Conservation (phyloP, 2,888 invertebrate species). For the Xestia c-nigrum region DNA sequence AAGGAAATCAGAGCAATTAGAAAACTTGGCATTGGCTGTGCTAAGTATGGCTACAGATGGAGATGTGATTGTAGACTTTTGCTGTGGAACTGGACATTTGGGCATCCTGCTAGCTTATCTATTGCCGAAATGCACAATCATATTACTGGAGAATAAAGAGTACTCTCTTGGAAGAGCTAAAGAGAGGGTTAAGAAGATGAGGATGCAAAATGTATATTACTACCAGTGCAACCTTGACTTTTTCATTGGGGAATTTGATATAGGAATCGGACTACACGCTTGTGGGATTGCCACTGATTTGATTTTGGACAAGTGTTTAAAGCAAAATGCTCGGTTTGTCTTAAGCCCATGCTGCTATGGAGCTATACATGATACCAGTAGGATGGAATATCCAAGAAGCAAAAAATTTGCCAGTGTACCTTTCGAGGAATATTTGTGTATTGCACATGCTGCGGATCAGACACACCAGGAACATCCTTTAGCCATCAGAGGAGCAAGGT, state of each 20-base stretch:
- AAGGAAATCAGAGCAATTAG: conserved; percentile 96
- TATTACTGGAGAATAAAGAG: conserved; percentile 98
- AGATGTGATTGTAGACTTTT: conserved; percentile 97
- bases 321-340: conserved; percentile 95
- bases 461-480: conserved; percentile 94
- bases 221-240: conserved; percentile 98
- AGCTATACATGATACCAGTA: conserved; percentile 94
- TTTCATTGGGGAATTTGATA: conserved; percentile 94
- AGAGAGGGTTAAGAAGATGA: conserved; percentile 92
- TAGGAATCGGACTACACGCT: conserved; percentile 97
- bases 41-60: conserved; percentile 92
- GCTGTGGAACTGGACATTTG: conserved; percentile 98
- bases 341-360: conserved; percentile 99
- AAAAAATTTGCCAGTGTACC: conserved; percentile 87
- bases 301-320: conserved; percentile 95
- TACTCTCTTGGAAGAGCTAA: conserved; percentile 95
- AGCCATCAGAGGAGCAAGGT: conserved; percentile 94
- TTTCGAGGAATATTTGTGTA: conserved; percentile 93
- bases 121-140: conserved; percentile 94
- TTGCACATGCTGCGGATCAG: conserved; percentile 98
- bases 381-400: conserved; percentile 96
- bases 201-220: conserved; percentile 93
- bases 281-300: conserved; percentile 98
- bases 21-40: conserved; percentile 95
- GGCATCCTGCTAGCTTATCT: conserved; percentile 96